A percentile compares a stretch with the other conserved stretches of the same genome.
phyloP scores from a whole-genome alignment of 1,140 invertebrate genomes.

The Sinonovacula constricta region DNA sequence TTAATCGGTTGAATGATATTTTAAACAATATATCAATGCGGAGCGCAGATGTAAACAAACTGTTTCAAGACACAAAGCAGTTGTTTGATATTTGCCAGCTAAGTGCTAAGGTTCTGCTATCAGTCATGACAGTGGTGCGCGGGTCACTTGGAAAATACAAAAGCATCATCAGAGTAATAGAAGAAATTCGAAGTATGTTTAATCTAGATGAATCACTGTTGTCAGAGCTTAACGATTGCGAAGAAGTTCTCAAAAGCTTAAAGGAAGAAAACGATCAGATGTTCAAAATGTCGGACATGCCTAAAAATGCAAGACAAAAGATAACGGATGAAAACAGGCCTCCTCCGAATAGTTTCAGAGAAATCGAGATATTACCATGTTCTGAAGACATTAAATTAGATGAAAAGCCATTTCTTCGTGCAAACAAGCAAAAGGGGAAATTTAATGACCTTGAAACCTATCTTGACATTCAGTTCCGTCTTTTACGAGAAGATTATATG shows the following conservation, averaged over 20 bases:
- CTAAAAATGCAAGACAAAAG: conserved; percentile 11
- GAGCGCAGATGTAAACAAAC: background rate
- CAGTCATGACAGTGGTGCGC: background rate
- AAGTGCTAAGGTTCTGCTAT: conserved; percentile 5
- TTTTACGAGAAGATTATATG: conserved; percentile 86
- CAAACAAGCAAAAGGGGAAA: conserved; percentile 82
- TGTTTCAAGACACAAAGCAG: background rate
- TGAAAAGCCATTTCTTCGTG: conserved; percentile 79
- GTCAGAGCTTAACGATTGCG: background rate
- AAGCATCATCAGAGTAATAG: background rate
- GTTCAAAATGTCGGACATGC: background rate
- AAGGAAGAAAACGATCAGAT: conserved; percentile 7
- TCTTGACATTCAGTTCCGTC: conserved; percentile 87
- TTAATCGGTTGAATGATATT: conserved; percentile 7
- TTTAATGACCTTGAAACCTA: conserved; percentile 85
- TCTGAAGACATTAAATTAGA: conserved; percentile 64
- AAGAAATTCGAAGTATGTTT: background rate
- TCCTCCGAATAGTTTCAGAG: conserved; percentile 74
- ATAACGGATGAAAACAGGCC: background rate
- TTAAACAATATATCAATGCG: conserved; percentile 23
- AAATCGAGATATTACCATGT: conserved; percentile 70
- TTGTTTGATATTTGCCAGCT: background rate
- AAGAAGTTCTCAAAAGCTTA: conserved; percentile 13
- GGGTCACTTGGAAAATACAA: conserved; percentile 4
- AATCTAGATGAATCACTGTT: background rate